Conservation (phyloP, 2,888 invertebrate species). For the Acanthosepion pharaonis region DNA sequence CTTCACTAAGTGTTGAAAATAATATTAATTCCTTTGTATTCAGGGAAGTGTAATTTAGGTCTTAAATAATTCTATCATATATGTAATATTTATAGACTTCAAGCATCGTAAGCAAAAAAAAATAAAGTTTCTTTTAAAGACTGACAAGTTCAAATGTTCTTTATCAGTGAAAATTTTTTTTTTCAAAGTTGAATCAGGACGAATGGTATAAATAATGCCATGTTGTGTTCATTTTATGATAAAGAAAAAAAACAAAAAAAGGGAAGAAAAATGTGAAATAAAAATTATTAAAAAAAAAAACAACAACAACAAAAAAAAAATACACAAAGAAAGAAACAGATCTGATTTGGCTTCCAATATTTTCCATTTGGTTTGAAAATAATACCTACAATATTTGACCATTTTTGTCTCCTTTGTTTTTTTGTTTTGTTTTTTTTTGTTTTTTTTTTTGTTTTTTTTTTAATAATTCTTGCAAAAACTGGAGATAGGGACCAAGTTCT, state of each 20-base stretch:
- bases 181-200: neutral
- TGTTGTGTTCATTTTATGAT: neutral
- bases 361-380: no score
- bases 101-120: no score
- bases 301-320: neutral
- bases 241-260: neutral
- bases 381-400: no score
- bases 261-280: neutral
- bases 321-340: neutral
- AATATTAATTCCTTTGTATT: no score
- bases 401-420: no score
- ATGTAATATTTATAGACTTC: no score
- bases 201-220: neutral
- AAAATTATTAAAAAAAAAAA: neutral
- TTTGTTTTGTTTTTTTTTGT: neutral
- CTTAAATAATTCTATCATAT: no score
- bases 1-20: no score
- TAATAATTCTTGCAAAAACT: neutral
- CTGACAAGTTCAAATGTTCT: neutral
- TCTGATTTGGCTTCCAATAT: no score
- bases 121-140: neutral
- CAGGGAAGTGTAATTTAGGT: no score
- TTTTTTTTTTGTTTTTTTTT: neutral
- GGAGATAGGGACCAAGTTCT: neutral
- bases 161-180: neutral